Conservation (phyloP, 2,888 invertebrate genomes). For the Leucophenga maculata region DNA sequence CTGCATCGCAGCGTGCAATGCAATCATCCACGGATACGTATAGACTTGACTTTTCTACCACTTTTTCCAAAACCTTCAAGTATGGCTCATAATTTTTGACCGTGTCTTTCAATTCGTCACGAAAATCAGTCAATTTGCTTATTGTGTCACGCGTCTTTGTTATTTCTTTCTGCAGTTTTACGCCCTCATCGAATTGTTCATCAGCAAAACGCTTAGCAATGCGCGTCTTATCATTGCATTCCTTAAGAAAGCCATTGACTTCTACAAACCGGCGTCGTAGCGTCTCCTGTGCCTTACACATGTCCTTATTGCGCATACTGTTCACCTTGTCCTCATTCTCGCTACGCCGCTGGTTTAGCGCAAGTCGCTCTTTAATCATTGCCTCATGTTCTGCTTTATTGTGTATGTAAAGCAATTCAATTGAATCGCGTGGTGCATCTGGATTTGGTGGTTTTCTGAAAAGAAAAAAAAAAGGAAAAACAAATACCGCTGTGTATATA, state of each 20-base stretch:
- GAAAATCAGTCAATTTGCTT: slow-evolving; percentile 55
- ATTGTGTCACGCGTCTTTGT: slow-evolving; percentile 52
- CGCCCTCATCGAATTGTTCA: slow-evolving; percentile 59
- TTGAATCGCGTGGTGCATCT: slow-evolving; percentile 69
- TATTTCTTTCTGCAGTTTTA: slow-evolving; percentile 54
- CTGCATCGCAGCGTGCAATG: slow-evolving; percentile 69
- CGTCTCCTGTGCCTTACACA: slow-evolving; percentile 61
- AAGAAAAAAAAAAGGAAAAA: background rate
- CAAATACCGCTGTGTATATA: too few relatives aligned
- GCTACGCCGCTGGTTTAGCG: slow-evolving; percentile 60
- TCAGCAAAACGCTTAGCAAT: slow-evolving; percentile 61
- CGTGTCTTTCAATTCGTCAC: slow-evolving; percentile 57
- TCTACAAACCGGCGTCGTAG: slow-evolving; percentile 68
- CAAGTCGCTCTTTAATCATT: slow-evolving; percentile 62
- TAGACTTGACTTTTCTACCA: slow-evolving; percentile 61
- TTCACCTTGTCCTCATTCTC: slow-evolving; percentile 60
- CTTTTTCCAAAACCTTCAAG: slow-evolving; percentile 66
- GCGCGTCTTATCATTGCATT: slow-evolving; percentile 67
- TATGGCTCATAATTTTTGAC: slow-evolving; percentile 67
- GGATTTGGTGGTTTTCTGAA: slow-evolving; percentile 69
- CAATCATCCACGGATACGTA: slow-evolving; percentile 69
- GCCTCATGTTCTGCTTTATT: slow-evolving; percentile 67
- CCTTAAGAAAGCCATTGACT: slow-evolving; percentile 69
- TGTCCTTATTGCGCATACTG: slow-evolving; percentile 58
- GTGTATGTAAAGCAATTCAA: slow-evolving; percentile 66